Evolutionary conservation across 2,888 invertebrate genomes (phyloP).

Genomic region (Caenorhabditis sinica): DNA sequence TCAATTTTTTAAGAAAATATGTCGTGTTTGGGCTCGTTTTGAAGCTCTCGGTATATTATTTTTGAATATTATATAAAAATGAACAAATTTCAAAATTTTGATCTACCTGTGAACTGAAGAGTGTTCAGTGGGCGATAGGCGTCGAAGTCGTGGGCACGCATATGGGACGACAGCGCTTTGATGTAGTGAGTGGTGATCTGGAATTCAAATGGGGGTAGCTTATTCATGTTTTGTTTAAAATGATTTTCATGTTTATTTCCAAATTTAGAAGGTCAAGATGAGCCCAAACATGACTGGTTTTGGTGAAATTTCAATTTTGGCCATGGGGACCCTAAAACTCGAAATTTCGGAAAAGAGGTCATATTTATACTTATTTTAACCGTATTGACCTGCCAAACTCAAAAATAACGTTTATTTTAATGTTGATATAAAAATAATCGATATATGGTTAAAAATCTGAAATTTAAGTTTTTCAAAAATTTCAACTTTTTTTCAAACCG

Average conservation of each 20-base stretch:
- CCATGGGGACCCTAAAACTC: neutral
- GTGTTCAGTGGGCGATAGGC: conserved; percentile 78
- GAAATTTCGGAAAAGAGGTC: neutral
- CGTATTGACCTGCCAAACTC: neutral
- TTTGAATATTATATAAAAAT: no score
- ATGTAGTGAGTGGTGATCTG: conserved; percentile 88
- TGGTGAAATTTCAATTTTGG: neutral
- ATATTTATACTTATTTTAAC: neutral
- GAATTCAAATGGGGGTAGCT: conserved; percentile 28
- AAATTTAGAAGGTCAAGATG: neutral
- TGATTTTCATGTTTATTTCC: neutral
- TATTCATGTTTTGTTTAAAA: neutral
- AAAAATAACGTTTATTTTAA: neutral
- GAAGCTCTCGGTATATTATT: no score
- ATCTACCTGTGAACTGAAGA: conserved; percentile 75
- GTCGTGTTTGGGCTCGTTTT: no score
- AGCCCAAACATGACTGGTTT: neutral
- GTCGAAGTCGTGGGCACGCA: conserved; percentile 87
- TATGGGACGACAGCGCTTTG: conserved; percentile 90
- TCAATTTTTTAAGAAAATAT: no score
- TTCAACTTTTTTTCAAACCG: no score
- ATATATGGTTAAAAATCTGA: neutral
- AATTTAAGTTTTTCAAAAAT: no score
- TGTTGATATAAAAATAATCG: neutral
- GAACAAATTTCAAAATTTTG: conserved; percentile 2